These are phyloP conservation scores for Cetonia aurata DNA, from an alignment of 2,888 invertebrate genomes.

Conservation along the genomic window DNA sequence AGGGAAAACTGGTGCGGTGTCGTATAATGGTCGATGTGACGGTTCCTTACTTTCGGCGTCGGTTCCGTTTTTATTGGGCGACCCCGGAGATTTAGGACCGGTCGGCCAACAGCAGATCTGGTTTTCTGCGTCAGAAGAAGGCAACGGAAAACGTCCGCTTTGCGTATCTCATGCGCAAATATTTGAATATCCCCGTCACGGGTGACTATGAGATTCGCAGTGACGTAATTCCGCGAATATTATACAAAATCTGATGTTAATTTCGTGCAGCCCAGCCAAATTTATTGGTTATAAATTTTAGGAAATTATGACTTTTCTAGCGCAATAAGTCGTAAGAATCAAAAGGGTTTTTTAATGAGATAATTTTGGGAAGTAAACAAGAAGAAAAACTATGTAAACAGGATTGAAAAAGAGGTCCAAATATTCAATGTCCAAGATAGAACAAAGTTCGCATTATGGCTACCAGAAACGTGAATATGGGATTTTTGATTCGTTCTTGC, in stretches of 20 bases:
- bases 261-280: not conserved
- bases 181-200: conserved; percentile 18
- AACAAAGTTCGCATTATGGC: too few species aligned
- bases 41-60: conserved; percentile 8
- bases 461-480: too few species aligned
- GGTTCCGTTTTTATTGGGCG: not conserved
- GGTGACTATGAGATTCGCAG: not conserved
- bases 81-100: conserved; percentile 2
- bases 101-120: not conserved
- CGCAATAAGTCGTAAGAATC: too few species aligned
- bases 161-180: conserved; percentile 9
- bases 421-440: too few species aligned
- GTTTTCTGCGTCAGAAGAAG: not conserved
- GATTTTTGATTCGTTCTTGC: too few species aligned
- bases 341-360: too few species aligned
- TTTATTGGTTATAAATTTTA: too few species aligned
- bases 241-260: conserved; percentile 15
- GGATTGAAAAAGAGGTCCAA: too few species aligned
- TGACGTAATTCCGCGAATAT: conserved; percentile 24
- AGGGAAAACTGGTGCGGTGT: conserved; percentile 21
- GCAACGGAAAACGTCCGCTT: not conserved
- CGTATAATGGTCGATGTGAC: not conserved
- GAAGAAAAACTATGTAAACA: too few species aligned
- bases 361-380: too few species aligned
- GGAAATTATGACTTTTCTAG: too few species aligned